A percentile compares a stretch with the other conserved stretches of the same genome.
Evolutionary conservation across 2,113 vertebrate species (phyloP).

Genomic region (Stigmatopora nigra): DNA sequence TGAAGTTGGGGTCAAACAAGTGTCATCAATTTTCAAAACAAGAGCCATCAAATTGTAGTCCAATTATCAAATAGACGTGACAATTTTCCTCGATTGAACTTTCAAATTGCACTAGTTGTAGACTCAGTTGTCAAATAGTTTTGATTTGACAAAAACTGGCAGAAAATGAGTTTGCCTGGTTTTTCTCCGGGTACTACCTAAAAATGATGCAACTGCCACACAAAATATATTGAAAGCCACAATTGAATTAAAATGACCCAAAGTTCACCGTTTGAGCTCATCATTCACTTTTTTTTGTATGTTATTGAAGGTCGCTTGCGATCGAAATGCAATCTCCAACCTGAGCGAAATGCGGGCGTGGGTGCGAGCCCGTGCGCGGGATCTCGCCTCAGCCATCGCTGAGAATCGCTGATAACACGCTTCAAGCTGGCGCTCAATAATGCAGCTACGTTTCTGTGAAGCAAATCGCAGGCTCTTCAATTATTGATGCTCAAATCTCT

Average conservation of each 20-base stretch:
- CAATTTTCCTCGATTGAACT: no score
- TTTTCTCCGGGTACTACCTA: no score
- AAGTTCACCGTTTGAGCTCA: not conserved
- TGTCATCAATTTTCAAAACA: no score
- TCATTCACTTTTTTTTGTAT: not conserved
- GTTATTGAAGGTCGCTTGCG: not conserved
- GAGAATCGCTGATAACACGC: constrained; percentile 52
- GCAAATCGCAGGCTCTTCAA: constrained; percentile 50
- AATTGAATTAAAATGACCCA: not conserved
- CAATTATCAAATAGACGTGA: no score
- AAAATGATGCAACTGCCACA: no score
- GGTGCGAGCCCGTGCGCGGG: not conserved
- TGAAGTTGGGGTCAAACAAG: no score
- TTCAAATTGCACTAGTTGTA: no score
- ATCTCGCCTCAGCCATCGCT: constrained; percentile 33
- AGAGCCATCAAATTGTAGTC: no score
- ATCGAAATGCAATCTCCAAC: not conserved
- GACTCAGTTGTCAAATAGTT: no score
- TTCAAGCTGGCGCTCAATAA: constrained; percentile 60
- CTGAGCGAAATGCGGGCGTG: not conserved
- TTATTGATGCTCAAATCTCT: constrained; percentile 59
- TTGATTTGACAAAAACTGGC: no score
- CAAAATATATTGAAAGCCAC: no score
- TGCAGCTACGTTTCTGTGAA: constrained; percentile 49
- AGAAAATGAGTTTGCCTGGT: no score